phyloP scores from a whole-genome alignment of 2,797 vertebrate species.

The Darevskia nairensis region DNA sequence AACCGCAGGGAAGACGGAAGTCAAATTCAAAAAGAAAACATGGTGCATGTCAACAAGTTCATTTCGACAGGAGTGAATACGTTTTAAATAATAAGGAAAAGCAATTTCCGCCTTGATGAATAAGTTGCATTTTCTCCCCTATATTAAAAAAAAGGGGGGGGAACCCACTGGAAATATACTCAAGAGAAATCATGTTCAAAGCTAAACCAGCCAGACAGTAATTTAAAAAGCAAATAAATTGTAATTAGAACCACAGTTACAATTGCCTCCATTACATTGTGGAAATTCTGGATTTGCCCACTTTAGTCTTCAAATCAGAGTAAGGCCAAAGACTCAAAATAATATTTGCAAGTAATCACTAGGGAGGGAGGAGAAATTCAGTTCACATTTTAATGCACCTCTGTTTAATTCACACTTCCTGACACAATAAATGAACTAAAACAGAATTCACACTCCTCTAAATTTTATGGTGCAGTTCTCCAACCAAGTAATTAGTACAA shows the following conservation, averaged over 20 bases:
- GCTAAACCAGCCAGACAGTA: constrained; percentile 67
- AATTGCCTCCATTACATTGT: constrained; percentile 62
- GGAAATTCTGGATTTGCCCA: constrained; percentile 70
- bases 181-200: constrained; percentile 61
- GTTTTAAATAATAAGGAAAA: constrained; percentile 68
- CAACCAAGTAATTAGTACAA: too few species aligned
- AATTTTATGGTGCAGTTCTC: too few species aligned
- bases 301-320: constrained; percentile 67
- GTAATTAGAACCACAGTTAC: constrained; percentile 65
- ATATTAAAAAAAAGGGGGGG: constrained; percentile 51
- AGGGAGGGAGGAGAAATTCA: too few species aligned
- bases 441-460: too few species aligned
- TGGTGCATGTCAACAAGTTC: constrained; percentile 66
- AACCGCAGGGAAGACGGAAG: constrained; percentile 63
- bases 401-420: too few species aligned
- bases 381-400: too few species aligned
- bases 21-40: constrained; percentile 56
- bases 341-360: constrained; percentile 49
- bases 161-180: constrained; percentile 57
- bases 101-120: constrained; percentile 67
- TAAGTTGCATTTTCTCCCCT: constrained; percentile 59
- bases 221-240: constrained; percentile 75
- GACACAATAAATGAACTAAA: too few species aligned
- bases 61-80: constrained; percentile 65
- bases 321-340: constrained; percentile 58